Evolutionary conservation across 2,113 vertebrate species (phyloP), one percentile per base, ranked within the genome.

Genomic region (Coracopsis vasa): DNA sequence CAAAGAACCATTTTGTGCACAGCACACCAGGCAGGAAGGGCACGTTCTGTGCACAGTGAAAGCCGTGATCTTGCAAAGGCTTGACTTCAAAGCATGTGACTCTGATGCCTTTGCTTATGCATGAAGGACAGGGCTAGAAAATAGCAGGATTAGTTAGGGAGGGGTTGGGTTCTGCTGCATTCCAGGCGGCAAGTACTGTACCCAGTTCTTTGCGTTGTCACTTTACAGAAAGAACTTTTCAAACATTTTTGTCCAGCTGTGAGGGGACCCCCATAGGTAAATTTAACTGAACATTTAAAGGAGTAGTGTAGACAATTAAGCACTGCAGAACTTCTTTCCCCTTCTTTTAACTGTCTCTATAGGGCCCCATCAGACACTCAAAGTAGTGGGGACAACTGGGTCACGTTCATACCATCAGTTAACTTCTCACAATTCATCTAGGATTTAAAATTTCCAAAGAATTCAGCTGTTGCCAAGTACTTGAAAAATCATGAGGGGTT

Each of bases 21-120:
- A 80, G 64, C 75, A 74, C 42, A 86, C 23, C 20, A 15, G 69
- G 69, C 90, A 74, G 88, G 85, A 93, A 90, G 35, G 64, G 44
- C 90, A 88, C 3, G 85, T 94, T 94, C 74, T 29, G 4, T 25
- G 45, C 54, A 42, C 31, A 70, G 65, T 2, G 2, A 85, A 83
- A 61, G 42, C 71, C 7, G 0, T 44, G 64, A 77, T 88, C 90
- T 67, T 95, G 90, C 82, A 93, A 78, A 83, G 47, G 54, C 86
- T 83, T 95, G 83, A 81, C 83, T 96, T 67, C n/a, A 84, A 92
- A 74, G 50, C 85, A n/a, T 78, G 81, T 95, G 94, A 94, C 81
- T 83, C 94, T 0, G 0, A 37, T 11, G 25, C 9, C 70, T 91
- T 94, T 94, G 71, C 81, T 94, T 91, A 89, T 77, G 39, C 79